Evolutionary conservation across 2,888 invertebrate species (phyloP), one percentile per base, ranked within the genome.

Genomic region (Amiota minor): DNA sequence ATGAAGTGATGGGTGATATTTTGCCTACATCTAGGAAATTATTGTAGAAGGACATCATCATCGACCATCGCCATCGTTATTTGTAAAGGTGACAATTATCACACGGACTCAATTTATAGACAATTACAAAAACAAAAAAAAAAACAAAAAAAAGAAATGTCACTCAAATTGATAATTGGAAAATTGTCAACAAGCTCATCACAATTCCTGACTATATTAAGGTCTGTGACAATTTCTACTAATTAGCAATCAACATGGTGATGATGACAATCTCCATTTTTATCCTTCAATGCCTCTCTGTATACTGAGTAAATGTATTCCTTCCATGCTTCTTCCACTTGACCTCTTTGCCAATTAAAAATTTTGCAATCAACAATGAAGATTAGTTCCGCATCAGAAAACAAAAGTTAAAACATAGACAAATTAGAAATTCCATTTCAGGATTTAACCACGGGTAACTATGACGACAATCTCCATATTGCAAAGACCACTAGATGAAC

Each of bases 361-460:
- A 68, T 53, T 49, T 68, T 50, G 67, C 67, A 68, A 68, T 68
- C 67, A 68, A 49, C 67, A 14, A 23, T 68, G 53, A 50, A 50
- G 18, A 50, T 68, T 50, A 53, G 23, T 23, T 53, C 50, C 59
- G 10, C 56, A 56, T 56, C 59, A 18, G 12, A 59, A 9, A 11
- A 59, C 59, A 59, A 59, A 59, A 16, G 18, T 20, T 11, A 20
- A 59, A 59, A 16, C n/a, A 16, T 18, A 16, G 16, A 56, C 53
- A n/a, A 56, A 50, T 50, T 12, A 50, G 53, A 50, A 6, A 35
- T 50, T 12, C 53, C 53, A 14, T 50, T 11, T 50, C 50, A 50
- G 50, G 50, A n/a, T 23, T 3, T 3, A 23, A 23, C 23, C 23
- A 35, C 6, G 35, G 35, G 35, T 35, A 35, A 35, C 35, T 35